Conservation (phyloP, 1,140 invertebrate species). For the Drosophila truncata region DNA sequence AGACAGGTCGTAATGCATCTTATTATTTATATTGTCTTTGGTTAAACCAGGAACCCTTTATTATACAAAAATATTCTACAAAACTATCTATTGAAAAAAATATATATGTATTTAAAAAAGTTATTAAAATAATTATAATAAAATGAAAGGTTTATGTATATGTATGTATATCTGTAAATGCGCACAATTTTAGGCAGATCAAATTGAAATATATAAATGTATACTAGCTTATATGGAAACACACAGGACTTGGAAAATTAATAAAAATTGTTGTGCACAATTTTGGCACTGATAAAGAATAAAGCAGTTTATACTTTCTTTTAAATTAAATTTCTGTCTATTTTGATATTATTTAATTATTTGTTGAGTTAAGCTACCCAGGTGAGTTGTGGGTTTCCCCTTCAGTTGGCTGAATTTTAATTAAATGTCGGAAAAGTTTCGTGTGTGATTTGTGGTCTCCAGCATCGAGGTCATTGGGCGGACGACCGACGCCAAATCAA, state of each 20-base stretch:
- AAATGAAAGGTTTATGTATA: slow-evolving; percentile 2
- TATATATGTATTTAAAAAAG: neutral
- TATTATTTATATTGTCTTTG: neutral
- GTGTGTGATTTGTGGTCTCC: slow-evolving; percentile 5
- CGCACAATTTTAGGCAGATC: slow-evolving; percentile 6
- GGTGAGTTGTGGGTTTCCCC: neutral
- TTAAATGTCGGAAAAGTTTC: neutral
- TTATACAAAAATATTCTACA: neutral
- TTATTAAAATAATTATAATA: slow-evolving; percentile 1
- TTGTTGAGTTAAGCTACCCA: neutral
- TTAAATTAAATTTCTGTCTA: neutral
- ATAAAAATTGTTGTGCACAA: slow-evolving; percentile 22
- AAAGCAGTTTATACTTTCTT: neutral
- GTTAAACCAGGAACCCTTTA: neutral
- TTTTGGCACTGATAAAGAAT: slow-evolving; percentile 14
- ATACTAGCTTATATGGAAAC: slow-evolving; percentile 5
- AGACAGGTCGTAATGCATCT: neutral
- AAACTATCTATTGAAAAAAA: slow-evolving; percentile 15
- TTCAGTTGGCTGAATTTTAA: neutral
- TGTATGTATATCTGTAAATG: slow-evolving; percentile 5
- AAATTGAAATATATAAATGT: slow-evolving; percentile 17
- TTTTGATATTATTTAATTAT: neutral
- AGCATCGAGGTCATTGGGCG: neutral
- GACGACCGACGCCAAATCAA: neutral
- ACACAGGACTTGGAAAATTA: slow-evolving; percentile 20